These are phyloP conservation scores for Otocyon megalotis DNA, from an alignment of 2,113 vertebrate genomes.

Conservation along the genomic window DNA sequence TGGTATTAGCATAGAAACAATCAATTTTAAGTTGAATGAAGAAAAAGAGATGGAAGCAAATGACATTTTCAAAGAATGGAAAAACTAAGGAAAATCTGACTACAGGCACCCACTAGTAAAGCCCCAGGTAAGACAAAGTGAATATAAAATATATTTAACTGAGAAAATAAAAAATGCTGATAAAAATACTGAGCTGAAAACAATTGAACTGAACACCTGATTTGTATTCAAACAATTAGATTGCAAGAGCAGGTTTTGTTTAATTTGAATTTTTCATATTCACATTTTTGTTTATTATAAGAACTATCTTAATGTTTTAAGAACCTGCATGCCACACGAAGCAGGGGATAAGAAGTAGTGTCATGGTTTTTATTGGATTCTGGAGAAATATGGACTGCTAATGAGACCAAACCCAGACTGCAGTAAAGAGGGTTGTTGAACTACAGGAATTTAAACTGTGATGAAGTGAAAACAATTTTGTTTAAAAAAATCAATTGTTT, in stretches of 20 bases:
- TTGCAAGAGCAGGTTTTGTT: neutral
- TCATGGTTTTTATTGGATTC: neutral
- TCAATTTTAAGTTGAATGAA: conserved; percentile 18
- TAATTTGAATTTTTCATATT: neutral
- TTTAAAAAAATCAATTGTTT: neutral
- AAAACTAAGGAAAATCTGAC: neutral
- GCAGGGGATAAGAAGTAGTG: neutral
- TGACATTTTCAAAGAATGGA: conserved; percentile 16
- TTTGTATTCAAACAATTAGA: neutral
- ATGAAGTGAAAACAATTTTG: neutral
- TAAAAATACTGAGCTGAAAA: neutral
- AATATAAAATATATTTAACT: neutral
- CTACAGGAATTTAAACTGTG: neutral
- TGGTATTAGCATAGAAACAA: conserved; percentile 36
- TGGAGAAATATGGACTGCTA: neutral
- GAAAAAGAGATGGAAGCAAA: neutral
- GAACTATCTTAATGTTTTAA: neutral
- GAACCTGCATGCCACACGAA: neutral
- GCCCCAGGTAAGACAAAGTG: neutral
- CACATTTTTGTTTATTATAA: neutral
- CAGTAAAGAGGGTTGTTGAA: neutral
- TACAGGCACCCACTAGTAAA: neutral
- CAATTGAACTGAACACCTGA: neutral
- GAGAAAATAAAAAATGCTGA: neutral
- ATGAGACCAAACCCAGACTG: neutral